Evolutionary conservation across 2,888 invertebrate genomes (phyloP).

Genomic region (Mechanitis messenoides): DNA sequence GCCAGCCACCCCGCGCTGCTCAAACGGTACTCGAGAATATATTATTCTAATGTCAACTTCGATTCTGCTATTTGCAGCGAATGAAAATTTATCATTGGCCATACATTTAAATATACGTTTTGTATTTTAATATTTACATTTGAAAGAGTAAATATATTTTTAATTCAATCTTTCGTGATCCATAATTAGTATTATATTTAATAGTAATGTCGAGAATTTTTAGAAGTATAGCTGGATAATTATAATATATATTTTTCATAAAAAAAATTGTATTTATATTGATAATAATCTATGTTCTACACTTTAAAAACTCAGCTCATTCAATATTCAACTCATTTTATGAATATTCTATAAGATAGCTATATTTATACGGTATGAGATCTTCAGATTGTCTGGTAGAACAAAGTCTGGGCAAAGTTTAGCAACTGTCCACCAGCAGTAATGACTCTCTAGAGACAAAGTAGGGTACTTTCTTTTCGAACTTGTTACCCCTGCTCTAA

Average conservation of each 20-base stretch:
- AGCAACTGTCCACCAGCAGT: constrained; percentile 39
- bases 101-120: neutral
- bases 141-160: no score
- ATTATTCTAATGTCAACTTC: constrained; percentile 27
- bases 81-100: constrained; percentile 11
- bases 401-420: constrained; percentile 42
- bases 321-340: neutral
- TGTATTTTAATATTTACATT: no score
- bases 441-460: constrained; percentile 39
- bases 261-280: no score
- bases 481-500: neutral
- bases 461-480: constrained; percentile 19
- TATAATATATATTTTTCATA: no score
- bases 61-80: constrained; percentile 15
- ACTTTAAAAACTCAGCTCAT: no score
- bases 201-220: no score
- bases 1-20: constrained; percentile 26
- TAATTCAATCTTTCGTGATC: no score
- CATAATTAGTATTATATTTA: no score
- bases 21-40: constrained; percentile 25
- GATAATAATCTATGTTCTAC: no score
- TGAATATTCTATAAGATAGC: constrained; percentile 7
- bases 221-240: no score
- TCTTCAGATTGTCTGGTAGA: constrained; percentile 9
- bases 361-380: constrained; percentile 3